phyloP scores from a whole-genome alignment of 2,888 invertebrate species.

The Cantharis nigra region DNA sequence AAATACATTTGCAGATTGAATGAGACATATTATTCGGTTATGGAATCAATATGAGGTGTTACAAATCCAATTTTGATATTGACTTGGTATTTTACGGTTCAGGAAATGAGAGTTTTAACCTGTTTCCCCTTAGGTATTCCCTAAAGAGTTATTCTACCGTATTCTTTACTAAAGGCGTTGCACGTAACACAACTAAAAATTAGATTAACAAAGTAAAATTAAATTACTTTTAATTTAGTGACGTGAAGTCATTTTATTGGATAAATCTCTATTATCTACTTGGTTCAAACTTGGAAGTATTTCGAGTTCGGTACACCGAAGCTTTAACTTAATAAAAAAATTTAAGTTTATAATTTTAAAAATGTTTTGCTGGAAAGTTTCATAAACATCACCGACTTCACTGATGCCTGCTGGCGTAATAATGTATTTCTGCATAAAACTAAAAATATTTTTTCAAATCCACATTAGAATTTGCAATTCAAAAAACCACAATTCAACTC shows the following conservation, averaged over 20 bases:
- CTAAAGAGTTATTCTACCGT: conserved; percentile 4
- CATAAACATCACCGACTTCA: neutral
- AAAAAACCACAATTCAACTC: neutral
- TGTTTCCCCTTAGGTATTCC: conserved; percentile 15
- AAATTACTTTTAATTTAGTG: neutral
- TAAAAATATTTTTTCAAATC: neutral
- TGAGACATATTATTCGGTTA: conserved; percentile 11
- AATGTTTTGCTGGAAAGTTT: neutral
- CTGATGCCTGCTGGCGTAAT: neutral
- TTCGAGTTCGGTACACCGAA: neutral
- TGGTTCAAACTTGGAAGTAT: neutral
- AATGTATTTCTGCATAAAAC: neutral
- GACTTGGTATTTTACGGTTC: conserved; percentile 8
- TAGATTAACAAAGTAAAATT: neutral
- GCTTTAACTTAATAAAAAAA: neutral
- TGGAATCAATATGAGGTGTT: conserved; percentile 14
- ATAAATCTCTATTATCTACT: neutral
- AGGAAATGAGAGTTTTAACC: conserved; percentile 24
- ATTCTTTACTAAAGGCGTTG: conserved; percentile 1
- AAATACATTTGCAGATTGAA: neutral
- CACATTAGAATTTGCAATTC: neutral
- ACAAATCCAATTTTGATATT: conserved; percentile 20
- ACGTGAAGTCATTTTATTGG: neutral
- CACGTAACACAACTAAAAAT: neutral
- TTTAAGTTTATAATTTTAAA: neutral